Evolutionary conservation across 2,797 vertebrate species (phyloP).

Genomic region (Pseudocheirus occidentalis): DNA sequence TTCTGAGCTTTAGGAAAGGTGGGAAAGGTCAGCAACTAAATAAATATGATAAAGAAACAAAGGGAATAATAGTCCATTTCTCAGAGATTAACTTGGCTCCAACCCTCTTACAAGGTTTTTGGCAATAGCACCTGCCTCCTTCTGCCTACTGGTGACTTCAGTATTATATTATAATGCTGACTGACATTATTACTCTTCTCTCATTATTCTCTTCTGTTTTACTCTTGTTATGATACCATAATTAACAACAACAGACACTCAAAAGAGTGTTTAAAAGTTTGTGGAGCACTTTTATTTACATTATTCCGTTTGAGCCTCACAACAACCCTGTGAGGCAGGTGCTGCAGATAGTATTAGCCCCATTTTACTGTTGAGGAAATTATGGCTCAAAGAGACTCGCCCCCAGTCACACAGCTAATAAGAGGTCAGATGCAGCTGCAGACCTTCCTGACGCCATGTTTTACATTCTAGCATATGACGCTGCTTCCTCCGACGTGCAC

Average conservation of each 20-base stretch:
- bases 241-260: not conserved
- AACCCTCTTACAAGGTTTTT: not conserved
- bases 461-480: not conserved
- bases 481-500: not conserved
- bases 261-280: not conserved
- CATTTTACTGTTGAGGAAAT: not conserved
- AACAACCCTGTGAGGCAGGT: not conserved
- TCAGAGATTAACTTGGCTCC: not conserved
- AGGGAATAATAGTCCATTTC: not conserved
- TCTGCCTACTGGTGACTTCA: not conserved
- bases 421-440: not conserved
- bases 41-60: not conserved
- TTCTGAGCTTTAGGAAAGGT: not conserved
- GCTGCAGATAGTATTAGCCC: not conserved
- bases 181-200: not conserved
- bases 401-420: not conserved
- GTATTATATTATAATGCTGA: not conserved
- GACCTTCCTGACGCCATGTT: not conserved
- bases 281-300: not conserved
- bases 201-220: not conserved
- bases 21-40: not conserved
- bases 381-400: not conserved
- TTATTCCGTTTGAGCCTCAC: not conserved
- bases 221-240: not conserved
- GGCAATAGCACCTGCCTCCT: not conserved